Evolutionary conservation across 2,888 invertebrate species (phyloP).

Genomic region (Callinectes sapidus): DNA sequence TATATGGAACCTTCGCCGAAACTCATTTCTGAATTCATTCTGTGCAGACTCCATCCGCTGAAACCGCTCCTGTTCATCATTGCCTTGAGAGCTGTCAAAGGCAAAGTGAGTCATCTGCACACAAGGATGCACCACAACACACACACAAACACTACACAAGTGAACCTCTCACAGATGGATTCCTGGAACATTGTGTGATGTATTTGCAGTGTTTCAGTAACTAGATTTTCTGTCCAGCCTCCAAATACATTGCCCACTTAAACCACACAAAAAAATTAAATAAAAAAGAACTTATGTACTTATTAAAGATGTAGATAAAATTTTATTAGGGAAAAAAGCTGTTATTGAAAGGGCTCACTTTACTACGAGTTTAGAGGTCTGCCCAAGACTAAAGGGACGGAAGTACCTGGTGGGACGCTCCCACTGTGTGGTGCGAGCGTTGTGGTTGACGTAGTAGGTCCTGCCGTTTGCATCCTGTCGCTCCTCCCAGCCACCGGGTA

Average conservation of each 20-base stretch:
- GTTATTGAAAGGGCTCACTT: neutral
- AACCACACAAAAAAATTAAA: neutral
- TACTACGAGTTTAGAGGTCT: neutral
- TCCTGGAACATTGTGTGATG: neutral
- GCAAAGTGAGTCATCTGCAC: neutral
- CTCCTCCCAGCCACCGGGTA: slow-evolving; percentile 98
- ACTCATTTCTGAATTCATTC: slow-evolving; percentile 70
- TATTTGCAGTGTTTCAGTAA: neutral
- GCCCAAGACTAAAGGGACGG: neutral
- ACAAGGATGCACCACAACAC: neutral
- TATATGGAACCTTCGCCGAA: slow-evolving; percentile 88
- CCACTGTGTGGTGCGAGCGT: slow-evolving; percentile 96
- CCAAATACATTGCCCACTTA: neutral
- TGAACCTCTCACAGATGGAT: neutral
- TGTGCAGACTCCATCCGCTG: slow-evolving; percentile 68
- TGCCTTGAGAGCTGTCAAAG: slow-evolving; percentile 61
- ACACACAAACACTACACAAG: neutral
- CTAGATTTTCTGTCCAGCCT: neutral
- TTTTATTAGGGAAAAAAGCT: neutral
- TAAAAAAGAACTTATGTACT: neutral
- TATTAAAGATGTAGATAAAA: neutral
- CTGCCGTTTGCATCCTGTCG: slow-evolving; percentile 97
- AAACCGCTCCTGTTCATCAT: slow-evolving; percentile 57
- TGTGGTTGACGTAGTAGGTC: slow-evolving; percentile 97
- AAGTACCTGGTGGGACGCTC: slow-evolving; percentile 84